Base-by-base conservation (phyloP, 2,888 invertebrate genomes). In the Suillia variegata region DNA sequence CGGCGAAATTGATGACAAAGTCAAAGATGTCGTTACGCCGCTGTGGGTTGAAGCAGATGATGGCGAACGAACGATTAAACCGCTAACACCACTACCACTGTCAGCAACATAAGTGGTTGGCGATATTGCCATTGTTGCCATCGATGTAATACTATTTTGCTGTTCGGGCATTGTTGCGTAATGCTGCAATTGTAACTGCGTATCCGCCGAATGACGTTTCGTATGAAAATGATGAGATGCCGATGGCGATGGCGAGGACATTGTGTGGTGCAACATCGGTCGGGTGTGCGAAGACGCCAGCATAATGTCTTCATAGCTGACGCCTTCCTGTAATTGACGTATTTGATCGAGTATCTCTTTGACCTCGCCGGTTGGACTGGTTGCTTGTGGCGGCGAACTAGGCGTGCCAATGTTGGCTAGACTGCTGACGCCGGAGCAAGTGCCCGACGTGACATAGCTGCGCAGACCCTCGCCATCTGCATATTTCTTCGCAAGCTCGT, bases 351-450 rank as follows among this genome's bases (percentile, higher is more conserved):
- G 84, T 22, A 92, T 85, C 69, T 92, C 91, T 54, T 87, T 85
- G 64, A 91, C 88, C 74, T 89, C 89, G n/a, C 78, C 80, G 12
- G 91, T 92, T 4, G 93, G 93, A 74, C 91, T 92, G n/a, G 92
- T 93, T 2, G 92, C 90, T 69, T 89, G 87, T 0, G 92, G 92
- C 0, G 93, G 92, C 0, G 93, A 92, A 67, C 86, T 87, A 24
- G 88, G 88, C 6, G 88, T 88, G 51, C 87, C 88, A 61, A 86
- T 77, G 73, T 89, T 89, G 6, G 87, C 87, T 67, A 89, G 80
- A 77, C 89, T 89, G 73, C 89, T 89, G 59, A 89, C 87, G 70
- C 88, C 88, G n/a, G 88, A 88, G 55, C 87, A 85, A 42, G 85
- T 85, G 66, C 84, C 84, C 45, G 85, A 85, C 65, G 84, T 83